Conservation (phyloP, 2,113 vertebrate species). For the Gymnarchus niloticus region DNA sequence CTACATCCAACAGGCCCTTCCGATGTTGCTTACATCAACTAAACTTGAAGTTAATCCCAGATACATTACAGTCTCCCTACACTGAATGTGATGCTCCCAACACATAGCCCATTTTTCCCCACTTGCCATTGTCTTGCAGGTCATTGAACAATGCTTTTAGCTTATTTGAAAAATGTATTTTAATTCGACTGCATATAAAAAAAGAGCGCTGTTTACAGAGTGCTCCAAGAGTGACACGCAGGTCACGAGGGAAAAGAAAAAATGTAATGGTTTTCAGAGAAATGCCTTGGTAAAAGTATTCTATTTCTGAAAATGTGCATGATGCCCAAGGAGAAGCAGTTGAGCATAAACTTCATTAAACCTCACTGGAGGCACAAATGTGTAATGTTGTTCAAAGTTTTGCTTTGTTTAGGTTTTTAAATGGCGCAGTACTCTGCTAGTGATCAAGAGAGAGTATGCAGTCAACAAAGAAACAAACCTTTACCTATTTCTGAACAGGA, state of each 20-base stretch:
- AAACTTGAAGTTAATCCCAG: neutral
- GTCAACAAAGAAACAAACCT: neutral
- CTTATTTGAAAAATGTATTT: neutral
- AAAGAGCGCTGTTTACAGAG: slow-evolving; percentile 4
- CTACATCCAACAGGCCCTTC: neutral
- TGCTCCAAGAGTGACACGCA: neutral
- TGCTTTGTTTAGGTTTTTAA: neutral
- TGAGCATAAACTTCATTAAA: slow-evolving; percentile 8
- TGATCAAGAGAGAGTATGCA: neutral
- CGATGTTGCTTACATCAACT: neutral
- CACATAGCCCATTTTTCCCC: neutral
- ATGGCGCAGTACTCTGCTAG: neutral
- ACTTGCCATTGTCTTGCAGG: neutral
- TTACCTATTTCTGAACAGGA: neutral
- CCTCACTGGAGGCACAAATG: neutral
- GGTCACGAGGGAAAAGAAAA: neutral
- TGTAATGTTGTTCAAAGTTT: slow-evolving; percentile 6
- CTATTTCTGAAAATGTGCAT: slow-evolving; percentile 4
- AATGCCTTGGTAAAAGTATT: neutral
- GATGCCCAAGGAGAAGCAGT: slow-evolving; percentile 1
- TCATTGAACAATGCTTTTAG: neutral
- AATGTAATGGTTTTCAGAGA: neutral
- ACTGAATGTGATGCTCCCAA: neutral
- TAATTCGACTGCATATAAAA: neutral
- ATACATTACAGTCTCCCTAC: neutral